Evolutionary conservation across 1,140 invertebrate genomes (phyloP).

Genomic region (Sweltsa coloradensis): DNA sequence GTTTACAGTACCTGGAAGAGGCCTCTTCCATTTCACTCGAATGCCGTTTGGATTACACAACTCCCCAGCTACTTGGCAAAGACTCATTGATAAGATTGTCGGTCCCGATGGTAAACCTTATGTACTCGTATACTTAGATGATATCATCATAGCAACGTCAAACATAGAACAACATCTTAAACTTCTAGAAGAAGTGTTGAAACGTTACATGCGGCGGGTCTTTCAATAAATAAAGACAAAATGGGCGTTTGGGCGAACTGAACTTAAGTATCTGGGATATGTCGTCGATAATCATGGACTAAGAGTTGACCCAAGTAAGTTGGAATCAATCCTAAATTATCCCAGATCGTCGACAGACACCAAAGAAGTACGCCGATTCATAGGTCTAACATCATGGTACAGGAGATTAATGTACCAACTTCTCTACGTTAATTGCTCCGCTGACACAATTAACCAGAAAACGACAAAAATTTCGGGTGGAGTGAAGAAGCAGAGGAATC

Average conservation of each 20-base stretch:
- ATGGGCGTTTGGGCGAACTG: conserved; percentile 18
- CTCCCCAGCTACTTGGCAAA: conserved; percentile 25
- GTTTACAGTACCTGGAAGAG: conserved; percentile 28
- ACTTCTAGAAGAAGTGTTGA: conserved; percentile 3
- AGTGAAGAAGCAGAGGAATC: conserved; percentile 13
- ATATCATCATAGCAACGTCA: conserved; percentile 9
- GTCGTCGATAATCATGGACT: conserved; percentile 25
- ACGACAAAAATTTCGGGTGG: conserved; percentile 19
- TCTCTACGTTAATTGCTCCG: conserved; percentile 22
- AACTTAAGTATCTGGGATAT: conserved; percentile 28
- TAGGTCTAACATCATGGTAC: conserved; percentile 27
- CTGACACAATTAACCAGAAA: conserved; percentile 22
- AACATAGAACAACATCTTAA: background rate
- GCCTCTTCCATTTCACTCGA: conserved; percentile 27
- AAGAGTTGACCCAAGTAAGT: conserved; percentile 24
- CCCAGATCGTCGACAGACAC: conserved; percentile 21
- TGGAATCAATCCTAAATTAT: conserved; percentile 23
- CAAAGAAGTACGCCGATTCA: conserved; percentile 23
- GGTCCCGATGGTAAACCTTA: background rate
- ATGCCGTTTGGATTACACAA: conserved; percentile 33
- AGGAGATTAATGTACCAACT: conserved; percentile 25
- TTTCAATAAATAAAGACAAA: conserved; percentile 17
- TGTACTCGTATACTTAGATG: conserved; percentile 9
- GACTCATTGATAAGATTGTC: conserved; percentile 21
- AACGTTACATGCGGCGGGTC: background rate